Percentiles rank a stretch among this genome's conserved stretches.
Evolutionary conservation across 2,888 invertebrate species (phyloP).

Genomic region (Tachina grossa): DNA sequence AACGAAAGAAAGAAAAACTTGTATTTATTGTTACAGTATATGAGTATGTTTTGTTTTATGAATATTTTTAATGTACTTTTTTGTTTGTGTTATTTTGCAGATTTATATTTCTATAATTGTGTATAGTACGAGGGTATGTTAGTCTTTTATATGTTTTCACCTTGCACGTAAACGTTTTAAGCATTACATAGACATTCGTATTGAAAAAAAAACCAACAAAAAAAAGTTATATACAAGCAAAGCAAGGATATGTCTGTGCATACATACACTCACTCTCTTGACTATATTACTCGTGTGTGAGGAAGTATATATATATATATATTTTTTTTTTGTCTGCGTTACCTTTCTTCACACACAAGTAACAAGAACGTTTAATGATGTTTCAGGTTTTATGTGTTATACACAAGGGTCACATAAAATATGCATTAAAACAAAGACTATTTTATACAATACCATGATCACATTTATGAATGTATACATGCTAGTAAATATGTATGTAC

Average conservation of each 20-base stretch:
- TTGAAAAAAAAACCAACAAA: conserved; percentile 11
- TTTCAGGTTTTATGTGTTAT: conserved; percentile 46
- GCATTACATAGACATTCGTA: conserved; percentile 37
- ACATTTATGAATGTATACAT: neutral
- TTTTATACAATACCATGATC: conserved; percentile 31
- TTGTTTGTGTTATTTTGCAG: neutral
- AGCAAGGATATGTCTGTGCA: conserved; percentile 28
- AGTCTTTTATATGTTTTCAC: conserved; percentile 46
- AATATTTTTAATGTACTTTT: conserved; percentile 24
- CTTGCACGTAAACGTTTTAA: conserved; percentile 56
- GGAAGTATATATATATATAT: neutral
- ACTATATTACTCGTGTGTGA: neutral
- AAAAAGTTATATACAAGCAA: neutral
- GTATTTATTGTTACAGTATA: conserved; percentile 34
- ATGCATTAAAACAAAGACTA: conserved; percentile 62
- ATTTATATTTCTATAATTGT: neutral
- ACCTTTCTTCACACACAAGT: conserved; percentile 23
- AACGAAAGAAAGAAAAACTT: neutral
- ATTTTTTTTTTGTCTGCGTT: conserved; percentile 24
- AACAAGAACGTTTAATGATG: conserved; percentile 37
- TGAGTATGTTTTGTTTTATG: conserved; percentile 11
- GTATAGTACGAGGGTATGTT: neutral
- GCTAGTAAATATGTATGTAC: neutral
- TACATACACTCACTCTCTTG: neutral
- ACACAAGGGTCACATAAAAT: conserved; percentile 68